These are phyloP conservation scores for Etia nguti DNA, from an alignment of 2,113 vertebrate genomes.

Conservation along the genomic window DNA sequence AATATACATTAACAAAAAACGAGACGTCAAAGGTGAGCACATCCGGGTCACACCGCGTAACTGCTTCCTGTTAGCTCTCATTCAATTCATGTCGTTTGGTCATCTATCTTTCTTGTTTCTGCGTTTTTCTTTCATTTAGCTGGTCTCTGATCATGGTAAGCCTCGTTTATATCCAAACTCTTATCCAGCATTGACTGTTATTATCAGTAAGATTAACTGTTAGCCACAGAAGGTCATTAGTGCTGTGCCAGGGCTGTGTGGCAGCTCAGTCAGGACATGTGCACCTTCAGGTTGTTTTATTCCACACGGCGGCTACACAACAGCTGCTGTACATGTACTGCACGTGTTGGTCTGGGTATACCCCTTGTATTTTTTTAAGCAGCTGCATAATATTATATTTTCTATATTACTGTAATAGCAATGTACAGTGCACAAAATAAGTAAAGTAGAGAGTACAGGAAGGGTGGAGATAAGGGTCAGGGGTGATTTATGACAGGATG, in stretches of 20 bases:
- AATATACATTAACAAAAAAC: not conserved
- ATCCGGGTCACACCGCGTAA: constrained; percentile 10
- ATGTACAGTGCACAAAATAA: not conserved
- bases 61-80: not conserved
- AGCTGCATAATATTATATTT: not conserved
- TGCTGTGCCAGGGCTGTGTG: not conserved
- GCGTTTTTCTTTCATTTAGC: not conserved
- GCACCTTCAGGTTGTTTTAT: not conserved
- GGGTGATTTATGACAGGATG: not conserved
- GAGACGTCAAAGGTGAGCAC: not conserved
- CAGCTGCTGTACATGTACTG: not conserved
- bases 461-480: not conserved
- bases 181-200: not conserved
- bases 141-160: constrained; percentile 2
- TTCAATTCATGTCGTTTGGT: not conserved
- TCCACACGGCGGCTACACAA: not conserved
- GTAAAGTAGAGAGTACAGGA: not conserved
- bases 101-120: not conserved
- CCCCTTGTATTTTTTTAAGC: not conserved
- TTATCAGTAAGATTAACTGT: not conserved
- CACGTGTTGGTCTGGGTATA: not conserved
- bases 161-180: not conserved
- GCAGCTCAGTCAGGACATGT: not conserved
- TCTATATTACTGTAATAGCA: not conserved
- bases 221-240: not conserved